Evolutionary conservation across 2,888 invertebrate genomes (phyloP).

Genomic region (Drosophila demipolita): DNA sequence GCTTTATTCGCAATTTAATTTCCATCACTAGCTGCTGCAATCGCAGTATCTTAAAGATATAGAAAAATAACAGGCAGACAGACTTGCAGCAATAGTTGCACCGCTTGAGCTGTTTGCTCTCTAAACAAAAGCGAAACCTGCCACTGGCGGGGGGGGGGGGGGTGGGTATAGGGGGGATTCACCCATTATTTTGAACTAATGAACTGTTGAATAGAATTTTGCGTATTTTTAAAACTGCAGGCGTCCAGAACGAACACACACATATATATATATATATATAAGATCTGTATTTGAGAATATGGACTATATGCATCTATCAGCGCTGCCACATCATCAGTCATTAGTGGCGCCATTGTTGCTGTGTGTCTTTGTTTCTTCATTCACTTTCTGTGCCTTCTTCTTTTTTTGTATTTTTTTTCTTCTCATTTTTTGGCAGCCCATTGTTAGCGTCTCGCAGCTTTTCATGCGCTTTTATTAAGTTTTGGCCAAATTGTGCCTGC

Average conservation of each 20-base stretch:
- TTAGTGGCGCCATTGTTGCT: constrained; percentile 79
- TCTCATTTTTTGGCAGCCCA: constrained; percentile 49
- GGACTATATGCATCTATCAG: constrained; percentile 68
- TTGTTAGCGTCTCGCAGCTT: constrained; percentile 67
- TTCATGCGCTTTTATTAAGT: constrained; percentile 81
- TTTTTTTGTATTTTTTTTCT: constrained; percentile 7
- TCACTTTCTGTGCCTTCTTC: constrained; percentile 13
- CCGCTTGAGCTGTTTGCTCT: constrained; percentile 56
- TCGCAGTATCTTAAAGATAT: constrained; percentile 35
- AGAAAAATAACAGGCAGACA: background rate
- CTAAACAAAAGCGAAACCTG: constrained; percentile 63
- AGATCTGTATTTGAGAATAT: constrained; percentile 14
- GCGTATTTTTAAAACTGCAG: constrained; percentile 47
- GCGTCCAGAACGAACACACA: constrained; percentile 16
- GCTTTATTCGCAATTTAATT: constrained; percentile 79
- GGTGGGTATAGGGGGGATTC: background rate
- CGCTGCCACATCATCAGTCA: constrained; percentile 81
- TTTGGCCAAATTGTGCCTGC: constrained; percentile 74
- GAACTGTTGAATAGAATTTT: constrained; percentile 43
- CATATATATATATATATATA: constrained; percentile 10
- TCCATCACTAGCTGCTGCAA: constrained; percentile 27
- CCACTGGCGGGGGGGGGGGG: constrained; percentile 24
- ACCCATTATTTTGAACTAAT: constrained; percentile 40
- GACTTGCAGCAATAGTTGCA: constrained; percentile 16
- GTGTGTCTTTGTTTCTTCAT: constrained; percentile 31